Conservation (phyloP, 2,113 vertebrate genomes). For the Dascyllus trimaculatus region DNA sequence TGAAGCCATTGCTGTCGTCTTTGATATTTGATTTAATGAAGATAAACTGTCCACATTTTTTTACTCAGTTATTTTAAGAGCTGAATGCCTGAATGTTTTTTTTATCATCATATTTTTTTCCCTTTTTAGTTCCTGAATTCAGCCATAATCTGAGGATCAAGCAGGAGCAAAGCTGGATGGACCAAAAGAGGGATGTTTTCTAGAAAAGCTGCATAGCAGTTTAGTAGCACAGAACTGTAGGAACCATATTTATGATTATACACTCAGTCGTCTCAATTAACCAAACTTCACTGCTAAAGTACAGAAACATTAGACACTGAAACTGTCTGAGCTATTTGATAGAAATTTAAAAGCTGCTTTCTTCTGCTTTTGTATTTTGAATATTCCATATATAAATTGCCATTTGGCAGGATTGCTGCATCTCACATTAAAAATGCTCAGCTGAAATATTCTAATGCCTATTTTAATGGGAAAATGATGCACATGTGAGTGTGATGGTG, state of each 20-base stretch:
- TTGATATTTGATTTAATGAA: too few species aligned
- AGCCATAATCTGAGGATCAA: constrained; percentile 62
- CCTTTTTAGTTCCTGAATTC: constrained; percentile 73
- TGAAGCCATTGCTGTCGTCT: too few species aligned
- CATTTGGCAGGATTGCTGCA: too few species aligned
- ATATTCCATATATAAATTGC: too few species aligned
- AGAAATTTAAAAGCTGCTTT: too few species aligned
- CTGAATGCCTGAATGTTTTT: neutral
- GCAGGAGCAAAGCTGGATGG: neutral
- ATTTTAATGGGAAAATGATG: too few species aligned
- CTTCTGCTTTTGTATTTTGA: too few species aligned
- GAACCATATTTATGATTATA: neutral
- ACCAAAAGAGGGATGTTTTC: neutral
- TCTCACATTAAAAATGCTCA: too few species aligned
- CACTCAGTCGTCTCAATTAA: neutral
- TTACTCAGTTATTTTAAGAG: neutral
- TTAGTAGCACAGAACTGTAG: neutral
- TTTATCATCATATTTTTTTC: neutral
- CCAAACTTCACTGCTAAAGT: neutral
- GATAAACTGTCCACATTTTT: too few species aligned
- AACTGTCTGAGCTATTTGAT: too few species aligned
- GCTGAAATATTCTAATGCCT: too few species aligned
- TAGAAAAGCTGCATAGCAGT: neutral
- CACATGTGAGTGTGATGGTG: too few species aligned
- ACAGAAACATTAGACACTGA: neutral